Evolutionary conservation across 2,113 vertebrate species (phyloP).

Genomic region (Apus apus): DNA sequence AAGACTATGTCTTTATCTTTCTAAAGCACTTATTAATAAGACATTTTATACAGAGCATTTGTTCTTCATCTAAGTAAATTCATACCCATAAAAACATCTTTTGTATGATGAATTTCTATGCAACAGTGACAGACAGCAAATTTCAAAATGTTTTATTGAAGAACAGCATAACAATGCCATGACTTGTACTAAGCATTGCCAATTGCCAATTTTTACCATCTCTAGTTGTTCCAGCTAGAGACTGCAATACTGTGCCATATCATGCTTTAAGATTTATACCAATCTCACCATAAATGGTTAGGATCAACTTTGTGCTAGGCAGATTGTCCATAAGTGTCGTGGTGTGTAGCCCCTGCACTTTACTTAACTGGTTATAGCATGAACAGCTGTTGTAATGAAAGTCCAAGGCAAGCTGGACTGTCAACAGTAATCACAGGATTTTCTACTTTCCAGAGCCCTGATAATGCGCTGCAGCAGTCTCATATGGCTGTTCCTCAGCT

Average conservation of each 20-base stretch:
- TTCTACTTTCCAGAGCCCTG: not conserved
- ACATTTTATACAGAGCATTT: not conserved
- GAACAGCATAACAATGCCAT: not conserved
- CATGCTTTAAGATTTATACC: not conserved
- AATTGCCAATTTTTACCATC: not conserved
- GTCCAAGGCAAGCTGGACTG: not conserved
- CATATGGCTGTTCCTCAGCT: not conserved
- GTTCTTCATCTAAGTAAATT: not conserved
- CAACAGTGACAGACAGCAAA: not conserved
- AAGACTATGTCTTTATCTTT: not conserved
- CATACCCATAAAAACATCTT: not conserved
- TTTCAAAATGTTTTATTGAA: not conserved
- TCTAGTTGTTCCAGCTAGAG: not conserved
- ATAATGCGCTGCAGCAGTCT: not conserved
- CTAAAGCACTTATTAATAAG: not conserved
- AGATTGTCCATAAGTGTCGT: not conserved
- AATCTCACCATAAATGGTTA: accelerated
- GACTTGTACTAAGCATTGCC: not conserved
- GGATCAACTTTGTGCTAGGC: not conserved
- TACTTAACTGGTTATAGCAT: not conserved
- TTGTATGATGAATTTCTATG: not conserved
- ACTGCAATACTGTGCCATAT: not conserved
- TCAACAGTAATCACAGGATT: not conserved
- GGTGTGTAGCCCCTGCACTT: not conserved
- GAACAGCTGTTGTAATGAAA: not conserved